Conservation (phyloP, 1,140 invertebrate genomes). For the Daktulosphaira vitifoliae region DNA sequence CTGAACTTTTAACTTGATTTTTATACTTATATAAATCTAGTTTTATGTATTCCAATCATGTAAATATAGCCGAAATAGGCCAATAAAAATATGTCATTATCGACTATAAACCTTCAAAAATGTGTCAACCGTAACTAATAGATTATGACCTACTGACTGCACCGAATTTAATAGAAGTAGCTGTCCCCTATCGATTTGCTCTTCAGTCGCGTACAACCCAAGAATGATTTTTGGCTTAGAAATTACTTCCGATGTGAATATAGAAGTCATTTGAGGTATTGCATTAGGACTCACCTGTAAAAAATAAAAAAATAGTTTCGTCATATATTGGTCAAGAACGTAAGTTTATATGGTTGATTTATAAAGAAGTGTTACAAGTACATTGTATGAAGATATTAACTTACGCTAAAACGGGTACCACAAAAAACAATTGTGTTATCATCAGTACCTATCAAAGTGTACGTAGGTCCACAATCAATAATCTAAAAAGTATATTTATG, state of each 20-base stretch:
- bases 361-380: too few relatives aligned
- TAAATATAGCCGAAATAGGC: too few relatives aligned
- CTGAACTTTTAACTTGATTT: too few relatives aligned
- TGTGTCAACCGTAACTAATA: slow-evolving; percentile 13
- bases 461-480: slow-evolving; percentile 56
- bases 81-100: not conserved
- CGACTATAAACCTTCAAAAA: slow-evolving; percentile 13
- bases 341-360: too few relatives aligned
- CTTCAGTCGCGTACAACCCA: slow-evolving; percentile 3
- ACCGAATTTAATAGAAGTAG: slow-evolving; percentile 4
- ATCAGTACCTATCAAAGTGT: slow-evolving; percentile 54
- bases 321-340: too few relatives aligned
- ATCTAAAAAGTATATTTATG: slow-evolving; percentile 46
- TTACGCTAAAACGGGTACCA: slow-evolving; percentile 49
- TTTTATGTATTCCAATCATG: too few relatives aligned
- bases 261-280: not conserved
- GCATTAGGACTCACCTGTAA: slow-evolving; percentile 2
- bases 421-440: slow-evolving; percentile 63
- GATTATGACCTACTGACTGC: slow-evolving; percentile 6
- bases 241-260: slow-evolving; percentile 22
- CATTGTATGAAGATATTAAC: too few relatives aligned
- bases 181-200: slow-evolving; percentile 20
- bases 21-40: too few relatives aligned
- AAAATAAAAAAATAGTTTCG: not conserved
- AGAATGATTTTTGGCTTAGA: slow-evolving; percentile 15